Percentiles rank a stretch among this genome's conserved stretches.
phyloP scores from a whole-genome alignment of 2,888 invertebrate genomes.

The Cistogaster globosa region DNA sequence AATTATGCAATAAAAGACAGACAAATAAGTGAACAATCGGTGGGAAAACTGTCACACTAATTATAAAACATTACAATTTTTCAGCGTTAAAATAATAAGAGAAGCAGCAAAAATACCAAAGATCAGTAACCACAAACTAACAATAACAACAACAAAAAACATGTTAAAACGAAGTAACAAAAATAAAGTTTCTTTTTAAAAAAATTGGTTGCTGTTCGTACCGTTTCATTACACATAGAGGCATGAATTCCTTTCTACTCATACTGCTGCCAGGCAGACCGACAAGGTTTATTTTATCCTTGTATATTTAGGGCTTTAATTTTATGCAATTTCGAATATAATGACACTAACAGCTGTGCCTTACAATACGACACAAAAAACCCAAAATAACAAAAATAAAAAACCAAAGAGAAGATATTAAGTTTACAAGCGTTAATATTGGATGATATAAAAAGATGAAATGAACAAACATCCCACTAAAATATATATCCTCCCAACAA shows the following conservation, averaged over 20 bases:
- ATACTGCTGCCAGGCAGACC: neutral
- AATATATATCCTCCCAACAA: conserved; percentile 2
- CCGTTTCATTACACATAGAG: neutral
- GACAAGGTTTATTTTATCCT: conserved; percentile 36
- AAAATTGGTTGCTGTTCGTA: conserved; percentile 16
- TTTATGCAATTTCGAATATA: conserved; percentile 48
- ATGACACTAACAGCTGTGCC: conserved; percentile 64
- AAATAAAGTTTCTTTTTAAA: conserved; percentile 22
- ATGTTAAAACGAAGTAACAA: conserved; percentile 34
- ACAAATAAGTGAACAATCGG: conserved; percentile 3
- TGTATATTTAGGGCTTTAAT: neutral
- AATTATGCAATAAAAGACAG: neutral
- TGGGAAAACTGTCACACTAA: conserved; percentile 54
- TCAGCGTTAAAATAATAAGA: conserved; percentile 46
- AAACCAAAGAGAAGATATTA: neutral
- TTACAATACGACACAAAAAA: conserved; percentile 34
- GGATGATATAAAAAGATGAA: conserved; percentile 53
- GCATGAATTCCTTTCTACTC: too few relatives aligned
- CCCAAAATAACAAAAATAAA: neutral
- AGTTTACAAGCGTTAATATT: conserved; percentile 49
- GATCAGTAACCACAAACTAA: neutral
- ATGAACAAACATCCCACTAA: conserved; percentile 43
- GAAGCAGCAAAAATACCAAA: neutral
- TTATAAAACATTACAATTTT: conserved; percentile 61
- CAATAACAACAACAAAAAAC: conserved; percentile 28